Percentiles rank a stretch among this genome's conserved stretches.
These are phyloP conservation scores for Eristalinus aeneus DNA, from an alignment of 2,888 invertebrate species.

Conservation along the genomic window DNA sequence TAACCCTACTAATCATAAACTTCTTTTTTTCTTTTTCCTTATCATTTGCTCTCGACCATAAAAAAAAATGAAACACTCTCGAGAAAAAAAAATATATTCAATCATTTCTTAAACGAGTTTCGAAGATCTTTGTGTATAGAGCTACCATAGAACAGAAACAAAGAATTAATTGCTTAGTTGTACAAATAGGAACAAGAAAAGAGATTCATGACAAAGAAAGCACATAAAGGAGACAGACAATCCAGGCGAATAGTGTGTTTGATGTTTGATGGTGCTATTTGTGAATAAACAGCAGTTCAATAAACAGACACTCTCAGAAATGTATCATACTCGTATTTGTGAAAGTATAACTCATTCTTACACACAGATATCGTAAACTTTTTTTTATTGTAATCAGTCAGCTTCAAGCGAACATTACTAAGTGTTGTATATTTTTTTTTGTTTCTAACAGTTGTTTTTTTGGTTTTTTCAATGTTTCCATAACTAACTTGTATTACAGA, in stretches of 20 bases:
- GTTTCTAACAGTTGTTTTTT: constrained; percentile 1
- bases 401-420: constrained; percentile 34
- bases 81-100: constrained; percentile 45
- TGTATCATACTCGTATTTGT: constrained; percentile 33
- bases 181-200: constrained; percentile 33
- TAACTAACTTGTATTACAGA: constrained; percentile 47
- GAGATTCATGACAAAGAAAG: neutral
- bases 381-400: neutral
- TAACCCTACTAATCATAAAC: constrained; percentile 81
- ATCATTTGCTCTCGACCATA: constrained; percentile 74
- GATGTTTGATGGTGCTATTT: constrained; percentile 52
- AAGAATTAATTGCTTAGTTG: constrained; percentile 45
- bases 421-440: constrained; percentile 50
- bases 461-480: constrained; percentile 3
- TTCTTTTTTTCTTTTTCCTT: constrained; percentile 77
- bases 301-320: constrained; percentile 24
- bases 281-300: constrained; percentile 13
- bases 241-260: constrained; percentile 32
- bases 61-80: constrained; percentile 57
- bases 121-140: constrained; percentile 53
- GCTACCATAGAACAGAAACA: constrained; percentile 43
- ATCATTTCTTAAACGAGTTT: constrained; percentile 35
- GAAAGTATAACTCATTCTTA: constrained; percentile 53
- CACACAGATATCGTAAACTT: constrained; percentile 23
- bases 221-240: constrained; percentile 39